A percentile compares a stretch with the other conserved stretches of the same genome.
phyloP scores from a whole-genome alignment of 30 jellyfish, hydroid and myxozoan genomes.

The Catostylus mosaicus region DNA sequence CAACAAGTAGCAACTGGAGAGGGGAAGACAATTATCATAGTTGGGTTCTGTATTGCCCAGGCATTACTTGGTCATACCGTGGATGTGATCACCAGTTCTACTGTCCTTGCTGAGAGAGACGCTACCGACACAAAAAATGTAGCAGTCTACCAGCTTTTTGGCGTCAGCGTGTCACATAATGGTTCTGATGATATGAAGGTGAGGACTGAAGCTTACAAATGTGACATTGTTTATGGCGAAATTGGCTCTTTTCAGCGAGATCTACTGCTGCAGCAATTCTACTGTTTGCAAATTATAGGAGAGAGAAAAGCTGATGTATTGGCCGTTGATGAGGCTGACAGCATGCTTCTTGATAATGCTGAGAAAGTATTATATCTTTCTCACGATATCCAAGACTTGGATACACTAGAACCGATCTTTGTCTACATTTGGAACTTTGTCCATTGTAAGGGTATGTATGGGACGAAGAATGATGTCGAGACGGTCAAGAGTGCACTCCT shows the following conservation, averaged over 20 bases:
- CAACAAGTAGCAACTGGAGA: too few relatives aligned
- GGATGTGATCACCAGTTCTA: conserved; percentile 46
- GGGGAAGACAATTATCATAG: conserved; percentile 51
- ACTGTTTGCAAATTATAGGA: conserved; percentile 1
- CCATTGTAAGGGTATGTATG: conserved; percentile 30
- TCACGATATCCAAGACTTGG: conserved; percentile 35
- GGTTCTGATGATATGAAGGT: conserved; percentile 1
- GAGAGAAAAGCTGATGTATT: conserved; percentile 9
- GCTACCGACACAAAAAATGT: conserved; percentile 10
- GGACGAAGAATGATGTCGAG: conserved; percentile 1
- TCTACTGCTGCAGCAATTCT: conserved; percentile 27
- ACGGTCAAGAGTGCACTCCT: neutral
- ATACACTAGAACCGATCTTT: conserved; percentile 10
- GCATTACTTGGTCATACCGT: conserved; percentile 27
- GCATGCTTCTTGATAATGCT: conserved; percentile 55
- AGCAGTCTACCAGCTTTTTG: conserved; percentile 7
- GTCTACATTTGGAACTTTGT: conserved; percentile 45
- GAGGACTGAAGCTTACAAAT: conserved; percentile 13
- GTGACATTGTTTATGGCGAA: conserved; percentile 35
- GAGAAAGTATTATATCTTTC: conserved; percentile 38
- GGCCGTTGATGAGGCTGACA: conserved; percentile 53
- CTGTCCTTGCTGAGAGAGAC: conserved; percentile 50
- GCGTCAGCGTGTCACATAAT: conserved; percentile 24
- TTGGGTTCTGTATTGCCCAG: conserved; percentile 1
- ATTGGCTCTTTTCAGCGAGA: conserved; percentile 50